Evolutionary conservation across 2,113 vertebrate genomes (phyloP).

Genomic region (Nothocercus nigrocapillus): DNA sequence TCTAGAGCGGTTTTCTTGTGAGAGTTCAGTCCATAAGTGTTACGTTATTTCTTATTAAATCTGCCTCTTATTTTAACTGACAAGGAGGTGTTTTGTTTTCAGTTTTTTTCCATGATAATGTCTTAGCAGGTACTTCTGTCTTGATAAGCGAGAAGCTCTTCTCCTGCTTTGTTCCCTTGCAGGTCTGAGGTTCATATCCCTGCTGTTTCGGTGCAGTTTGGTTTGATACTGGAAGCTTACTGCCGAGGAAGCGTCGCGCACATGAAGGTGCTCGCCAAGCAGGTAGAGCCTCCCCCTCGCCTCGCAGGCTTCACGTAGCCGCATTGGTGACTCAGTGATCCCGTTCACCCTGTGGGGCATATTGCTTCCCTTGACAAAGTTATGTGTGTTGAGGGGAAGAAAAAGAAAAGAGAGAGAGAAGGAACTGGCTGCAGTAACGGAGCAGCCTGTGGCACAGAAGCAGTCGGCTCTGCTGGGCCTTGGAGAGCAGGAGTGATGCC

Average conservation of each 20-base stretch:
- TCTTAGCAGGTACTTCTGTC: not conserved
- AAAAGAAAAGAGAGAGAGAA: not conserved
- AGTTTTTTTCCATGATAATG: not conserved
- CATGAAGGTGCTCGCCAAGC: constrained; percentile 96
- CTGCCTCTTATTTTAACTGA: fast-evolving
- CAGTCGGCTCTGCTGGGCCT: not conserved
- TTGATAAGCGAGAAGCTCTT: not conserved
- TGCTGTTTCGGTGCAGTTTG: constrained; percentile 90
- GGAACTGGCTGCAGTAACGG: not conserved
- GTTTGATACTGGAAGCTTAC: constrained; percentile 95
- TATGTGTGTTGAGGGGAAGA: not conserved
- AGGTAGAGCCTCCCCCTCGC: constrained; percentile 76
- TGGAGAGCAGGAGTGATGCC: not conserved
- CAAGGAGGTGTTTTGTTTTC: not conserved
- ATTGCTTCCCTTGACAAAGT: not conserved
- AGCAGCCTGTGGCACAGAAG: not conserved
- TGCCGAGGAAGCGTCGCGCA: constrained; percentile 94
- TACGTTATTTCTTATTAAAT: not conserved
- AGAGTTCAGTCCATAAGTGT: not conserved
- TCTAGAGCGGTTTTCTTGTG: not conserved
- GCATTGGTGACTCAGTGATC: not conserved
- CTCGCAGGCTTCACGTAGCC: not conserved
- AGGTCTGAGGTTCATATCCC: constrained; percentile 98
- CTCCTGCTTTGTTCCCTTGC: not conserved
- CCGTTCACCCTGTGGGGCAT: not conserved